phyloP scores from a whole-genome alignment of 2,888 invertebrate species.

The Netelia inedita region DNA sequence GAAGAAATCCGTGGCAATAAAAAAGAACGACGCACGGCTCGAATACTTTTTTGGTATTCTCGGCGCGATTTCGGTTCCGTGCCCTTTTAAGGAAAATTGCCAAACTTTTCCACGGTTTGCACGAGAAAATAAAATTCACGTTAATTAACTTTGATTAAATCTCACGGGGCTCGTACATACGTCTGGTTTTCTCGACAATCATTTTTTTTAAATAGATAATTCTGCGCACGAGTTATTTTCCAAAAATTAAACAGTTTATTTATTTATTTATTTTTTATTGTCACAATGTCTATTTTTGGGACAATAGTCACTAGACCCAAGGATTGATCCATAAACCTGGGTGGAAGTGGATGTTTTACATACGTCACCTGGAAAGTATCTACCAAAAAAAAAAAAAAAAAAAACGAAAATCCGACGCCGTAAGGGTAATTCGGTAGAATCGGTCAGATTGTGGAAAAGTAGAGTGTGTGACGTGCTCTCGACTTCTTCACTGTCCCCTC shows the following conservation, averaged over 20 bases:
- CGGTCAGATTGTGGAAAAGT: constrained; percentile 33
- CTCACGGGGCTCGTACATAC: constrained; percentile 12
- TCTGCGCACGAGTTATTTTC: too few relatives aligned
- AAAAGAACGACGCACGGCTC: constrained; percentile 17
- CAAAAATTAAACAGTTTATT: too few relatives aligned
- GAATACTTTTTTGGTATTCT: constrained; percentile 34
- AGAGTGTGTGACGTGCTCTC: constrained; percentile 23
- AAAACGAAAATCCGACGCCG: constrained; percentile 26
- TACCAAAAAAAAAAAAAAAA: not conserved
- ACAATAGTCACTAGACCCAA: constrained; percentile 9
- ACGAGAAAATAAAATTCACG: constrained; percentile 3
- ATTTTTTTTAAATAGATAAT: too few relatives aligned
- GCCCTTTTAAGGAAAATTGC: constrained; percentile 53
- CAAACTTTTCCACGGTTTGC: constrained; percentile 41
- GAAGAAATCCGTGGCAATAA: constrained; percentile 50
- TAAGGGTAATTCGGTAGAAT: constrained; percentile 12
- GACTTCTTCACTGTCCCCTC: not conserved
- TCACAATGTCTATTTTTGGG: too few relatives aligned
- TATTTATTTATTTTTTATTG: too few relatives aligned
- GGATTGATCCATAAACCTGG: not conserved
- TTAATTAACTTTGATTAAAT: constrained; percentile 43
- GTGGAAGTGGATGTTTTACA: not conserved
- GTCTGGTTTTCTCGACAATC: not conserved
- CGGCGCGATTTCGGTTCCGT: constrained; percentile 36
- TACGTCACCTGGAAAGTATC: not conserved